Conservation (phyloP, 2,888 invertebrate genomes). For the Rhamphomyia laevipes region DNA sequence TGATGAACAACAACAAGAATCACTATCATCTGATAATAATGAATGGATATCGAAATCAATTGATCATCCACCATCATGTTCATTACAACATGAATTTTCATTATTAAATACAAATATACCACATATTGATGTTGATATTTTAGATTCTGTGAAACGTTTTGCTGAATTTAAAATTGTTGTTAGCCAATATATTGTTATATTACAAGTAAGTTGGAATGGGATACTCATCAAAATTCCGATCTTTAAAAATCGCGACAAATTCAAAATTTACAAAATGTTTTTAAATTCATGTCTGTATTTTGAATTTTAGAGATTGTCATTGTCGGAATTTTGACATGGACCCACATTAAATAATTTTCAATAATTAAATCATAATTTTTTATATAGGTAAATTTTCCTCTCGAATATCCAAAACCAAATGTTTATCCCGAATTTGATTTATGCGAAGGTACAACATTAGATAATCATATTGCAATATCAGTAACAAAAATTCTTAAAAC, state of each 20-base stretch:
- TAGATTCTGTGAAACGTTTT: conserved; percentile 42
- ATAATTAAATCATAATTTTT: conserved; percentile 16
- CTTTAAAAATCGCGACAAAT: background rate
- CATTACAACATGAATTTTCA: conserved; percentile 63
- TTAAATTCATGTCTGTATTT: background rate
- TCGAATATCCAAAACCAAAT: conserved; percentile 58
- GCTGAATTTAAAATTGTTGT: conserved; percentile 38
- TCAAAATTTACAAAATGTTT: background rate
- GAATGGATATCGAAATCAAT: conserved; percentile 26
- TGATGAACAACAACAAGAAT: background rate
- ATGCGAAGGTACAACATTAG: conserved; percentile 53
- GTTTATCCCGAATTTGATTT: conserved; percentile 55
- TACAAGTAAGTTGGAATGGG: conserved; percentile 34
- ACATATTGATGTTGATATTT: conserved; percentile 49
- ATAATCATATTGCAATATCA: conserved; percentile 57
- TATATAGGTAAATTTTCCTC: conserved; percentile 56
- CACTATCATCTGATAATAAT: conserved; percentile 40
- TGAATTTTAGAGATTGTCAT: background rate
- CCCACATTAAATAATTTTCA: background rate
- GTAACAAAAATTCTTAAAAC: conserved; percentile 69
- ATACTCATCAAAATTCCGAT: too few relatives aligned
- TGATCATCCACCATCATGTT: conserved; percentile 33
- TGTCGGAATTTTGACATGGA: background rate
- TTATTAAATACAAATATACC: conserved; percentile 62
- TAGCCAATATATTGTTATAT: conserved; percentile 37